Evolutionary conservation across 1,140 invertebrate species (phyloP), one percentile per base, ranked within the genome.

Genomic region (Bilobella aurantiaca): DNA sequence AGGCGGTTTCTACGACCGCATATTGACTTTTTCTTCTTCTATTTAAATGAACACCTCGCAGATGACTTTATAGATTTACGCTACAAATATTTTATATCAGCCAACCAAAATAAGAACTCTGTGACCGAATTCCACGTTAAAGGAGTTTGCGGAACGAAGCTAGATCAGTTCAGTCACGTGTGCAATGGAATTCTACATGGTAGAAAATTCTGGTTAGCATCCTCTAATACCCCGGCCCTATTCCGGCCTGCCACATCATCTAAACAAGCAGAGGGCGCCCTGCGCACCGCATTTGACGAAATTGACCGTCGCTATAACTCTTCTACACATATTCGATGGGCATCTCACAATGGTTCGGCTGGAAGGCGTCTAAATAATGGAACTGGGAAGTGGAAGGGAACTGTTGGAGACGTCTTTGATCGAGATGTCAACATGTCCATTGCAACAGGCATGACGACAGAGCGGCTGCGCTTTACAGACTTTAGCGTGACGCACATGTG

Each of bases 21-120:
- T 23, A 57, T 12, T 8, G 53, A 57, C 27, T 57, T 8, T 23
- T 57, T 57, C 53, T 57, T 57, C 21, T 57, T 57, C 27, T 12
- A 57, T 5, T 57, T 57, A 57, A 57, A 14, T 23, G 53, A 57
- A n/a, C n/a, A n/a, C n/a, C n/a, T n/a, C n/a, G n/a, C n/a, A n/a
- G n/a, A n/a, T n/a, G n/a, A n/a, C n/a, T n/a, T n/a, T n/a, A n/a
- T n/a, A n/a, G n/a, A n/a, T n/a, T n/a, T n/a, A n/a, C n/a, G n/a
- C n/a, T n/a, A n/a, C n/a, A n/a, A n/a, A n/a, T n/a, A n/a, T n/a
- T n/a, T n/a, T n/a, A n/a, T n/a, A n/a, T n/a, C n/a, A n/a, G n/a
- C n/a, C n/a, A n/a, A n/a, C n/a, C n/a, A n/a, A n/a, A n/a, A n/a
- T n/a, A n/a, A n/a, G n/a, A n/a, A n/a, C n/a, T n/a, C n/a, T n/a